Conservation (phyloP, 2,113 vertebrate genomes). For the Callopanchax toddi region DNA sequence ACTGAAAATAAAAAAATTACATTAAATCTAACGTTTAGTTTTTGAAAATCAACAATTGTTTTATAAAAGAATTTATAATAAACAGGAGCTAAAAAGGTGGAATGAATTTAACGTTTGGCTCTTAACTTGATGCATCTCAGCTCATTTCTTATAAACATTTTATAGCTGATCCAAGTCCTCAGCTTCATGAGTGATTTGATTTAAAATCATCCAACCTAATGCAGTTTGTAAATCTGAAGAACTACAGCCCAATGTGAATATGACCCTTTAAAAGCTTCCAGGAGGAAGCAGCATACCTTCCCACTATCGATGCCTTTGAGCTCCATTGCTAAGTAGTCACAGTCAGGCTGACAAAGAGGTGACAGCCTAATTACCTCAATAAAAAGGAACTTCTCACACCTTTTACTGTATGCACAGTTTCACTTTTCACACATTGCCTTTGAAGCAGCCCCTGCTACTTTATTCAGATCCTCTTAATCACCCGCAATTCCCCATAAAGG, state of each 20-base stretch:
- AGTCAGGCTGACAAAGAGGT: constrained; percentile 64
- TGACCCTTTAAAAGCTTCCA: constrained; percentile 14
- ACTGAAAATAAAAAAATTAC: too few relatives aligned
- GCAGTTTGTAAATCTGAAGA: constrained; percentile 1
- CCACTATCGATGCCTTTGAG: constrained; percentile 50
- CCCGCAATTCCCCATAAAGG: constrained; percentile 6
- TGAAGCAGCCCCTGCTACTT: constrained; percentile 52
- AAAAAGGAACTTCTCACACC: constrained; percentile 76
- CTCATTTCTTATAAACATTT: neutral
- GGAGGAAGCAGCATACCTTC: constrained; percentile 27
- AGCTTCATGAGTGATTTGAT: neutral
- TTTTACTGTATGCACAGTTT: constrained; percentile 49
- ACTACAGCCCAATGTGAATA: neutral
- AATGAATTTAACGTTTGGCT: too few relatives aligned
- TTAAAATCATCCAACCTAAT: neutral
- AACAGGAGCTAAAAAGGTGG: too few relatives aligned
- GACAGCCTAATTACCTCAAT: constrained; percentile 75
- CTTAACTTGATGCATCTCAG: constrained; percentile 15
- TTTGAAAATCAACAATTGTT: too few relatives aligned
- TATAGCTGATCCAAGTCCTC: neutral
- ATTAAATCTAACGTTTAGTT: too few relatives aligned
- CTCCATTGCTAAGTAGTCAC: constrained; percentile 60
- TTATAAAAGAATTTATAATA: too few relatives aligned
- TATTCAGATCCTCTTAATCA: constrained; percentile 71
- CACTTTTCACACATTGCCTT: constrained; percentile 68